Evolutionary conservation across 53 echinoderm and acorn worm genomes (phyloP).

Genomic region (Paracentrotus lividus): DNA sequence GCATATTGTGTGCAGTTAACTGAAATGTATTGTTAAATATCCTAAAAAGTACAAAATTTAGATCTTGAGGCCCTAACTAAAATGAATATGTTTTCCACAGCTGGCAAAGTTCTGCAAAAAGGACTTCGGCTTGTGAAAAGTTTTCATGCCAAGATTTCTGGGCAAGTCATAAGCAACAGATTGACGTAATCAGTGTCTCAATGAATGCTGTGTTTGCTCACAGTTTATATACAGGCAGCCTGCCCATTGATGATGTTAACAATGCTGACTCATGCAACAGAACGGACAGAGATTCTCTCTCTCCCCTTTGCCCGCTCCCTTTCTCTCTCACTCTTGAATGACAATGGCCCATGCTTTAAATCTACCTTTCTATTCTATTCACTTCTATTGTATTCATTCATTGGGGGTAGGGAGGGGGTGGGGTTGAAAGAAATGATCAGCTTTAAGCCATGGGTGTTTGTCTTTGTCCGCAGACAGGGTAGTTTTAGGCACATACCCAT

Average conservation of each 20-base stretch:
- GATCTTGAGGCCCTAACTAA: too few relatives aligned
- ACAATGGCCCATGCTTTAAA: neutral
- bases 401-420: conserved; percentile 25
- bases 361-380: conserved; percentile 12
- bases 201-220: neutral
- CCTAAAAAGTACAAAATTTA: too few relatives aligned
- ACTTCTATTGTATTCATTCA: conserved; percentile 13
- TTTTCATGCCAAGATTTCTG: neutral
- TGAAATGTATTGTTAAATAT: too few relatives aligned
- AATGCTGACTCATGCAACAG: conserved; percentile 25
- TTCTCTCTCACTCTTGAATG: neutral
- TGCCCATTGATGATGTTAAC: neutral
- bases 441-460: neutral
- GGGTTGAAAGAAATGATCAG: conserved; percentile 21
- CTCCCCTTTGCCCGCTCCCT: neutral
- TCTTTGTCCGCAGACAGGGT: neutral
- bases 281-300: neutral
- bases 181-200: neutral
- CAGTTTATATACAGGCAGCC: neutral
- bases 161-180: neutral
- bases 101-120: too few relatives aligned
- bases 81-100: too few relatives aligned
- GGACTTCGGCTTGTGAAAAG: neutral
- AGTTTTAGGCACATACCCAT: neutral
- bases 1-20: too few relatives aligned